These are phyloP conservation scores for Anastatus disparis DNA, from an alignment of 1,140 invertebrate genomes.

Conservation along the genomic window DNA sequence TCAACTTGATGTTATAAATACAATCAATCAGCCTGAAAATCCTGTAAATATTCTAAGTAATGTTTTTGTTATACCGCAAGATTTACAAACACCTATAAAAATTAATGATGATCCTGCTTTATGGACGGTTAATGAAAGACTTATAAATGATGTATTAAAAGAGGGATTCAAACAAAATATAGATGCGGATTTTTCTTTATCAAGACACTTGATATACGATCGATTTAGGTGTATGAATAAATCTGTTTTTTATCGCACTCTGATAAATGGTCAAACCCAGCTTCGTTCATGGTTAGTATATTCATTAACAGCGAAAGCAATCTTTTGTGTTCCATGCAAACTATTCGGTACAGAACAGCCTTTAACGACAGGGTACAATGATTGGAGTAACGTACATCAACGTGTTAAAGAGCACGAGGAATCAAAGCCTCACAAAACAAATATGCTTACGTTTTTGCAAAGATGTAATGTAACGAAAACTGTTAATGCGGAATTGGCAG, in stretches of 20 bases:
- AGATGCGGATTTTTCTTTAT: conserved; percentile 28
- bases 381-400: no score
- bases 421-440: no score
- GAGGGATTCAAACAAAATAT: conserved; percentile 34
- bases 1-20: not conserved
- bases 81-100: not conserved
- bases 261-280: conserved; percentile 38
- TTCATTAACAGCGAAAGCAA: conserved; percentile 21
- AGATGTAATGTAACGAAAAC: no score
- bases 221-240: conserved; percentile 31
- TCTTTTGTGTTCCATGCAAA: no score
- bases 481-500: no score
- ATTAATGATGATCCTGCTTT: no score
- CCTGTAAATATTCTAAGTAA: not conserved
- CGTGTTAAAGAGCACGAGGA: no score
- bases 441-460: no score
- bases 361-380: no score
- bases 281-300: conserved; percentile 35
- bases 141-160: conserved; percentile 1
- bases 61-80: not conserved
- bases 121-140: no score
- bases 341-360: no score
- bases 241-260: conserved; percentile 36
- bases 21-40: not conserved
- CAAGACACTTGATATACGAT: conserved; percentile 32